Conservation (phyloP, 2,888 invertebrate species). For the Phaonia tiefii region DNA sequence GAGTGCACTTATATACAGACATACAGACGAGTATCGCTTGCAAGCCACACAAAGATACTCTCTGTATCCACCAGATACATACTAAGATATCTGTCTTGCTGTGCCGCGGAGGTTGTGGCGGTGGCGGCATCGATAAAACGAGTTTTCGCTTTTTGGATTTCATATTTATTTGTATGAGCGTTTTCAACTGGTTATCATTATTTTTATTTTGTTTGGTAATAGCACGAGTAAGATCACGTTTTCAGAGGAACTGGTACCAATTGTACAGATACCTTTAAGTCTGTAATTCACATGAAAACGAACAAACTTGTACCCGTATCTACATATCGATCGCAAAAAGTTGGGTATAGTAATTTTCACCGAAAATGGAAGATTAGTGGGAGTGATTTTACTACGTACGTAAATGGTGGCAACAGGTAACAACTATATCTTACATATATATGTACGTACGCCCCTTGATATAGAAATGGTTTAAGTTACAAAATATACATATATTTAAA, state of each 20-base stretch:
- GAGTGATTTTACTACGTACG: conserved; percentile 45
- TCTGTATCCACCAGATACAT: conserved; percentile 25
- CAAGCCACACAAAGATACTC: conserved; percentile 2
- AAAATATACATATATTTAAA: too few species aligned
- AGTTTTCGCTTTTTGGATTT: conserved; percentile 56
- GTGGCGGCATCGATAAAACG: conserved; percentile 44
- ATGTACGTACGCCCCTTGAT: background rate
- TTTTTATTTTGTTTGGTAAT: conserved; percentile 44
- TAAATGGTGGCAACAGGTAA: conserved; percentile 22
- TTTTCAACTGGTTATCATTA: conserved; percentile 46
- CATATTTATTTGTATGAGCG: conserved; percentile 16
- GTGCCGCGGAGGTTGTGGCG: background rate
- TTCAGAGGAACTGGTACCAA: conserved; percentile 45
- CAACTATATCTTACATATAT: conserved; percentile 6
- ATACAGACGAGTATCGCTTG: background rate
- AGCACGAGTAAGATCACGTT: conserved; percentile 63
- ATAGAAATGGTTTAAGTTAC: background rate
- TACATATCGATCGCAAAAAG: conserved; percentile 28
- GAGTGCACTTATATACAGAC: too few species aligned
- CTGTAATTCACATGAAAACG: conserved; percentile 10
- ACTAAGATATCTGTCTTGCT: too few species aligned
- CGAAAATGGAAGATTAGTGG: conserved; percentile 50
- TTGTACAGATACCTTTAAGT: conserved; percentile 10
- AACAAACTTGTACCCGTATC: background rate
- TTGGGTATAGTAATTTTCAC: conserved; percentile 44